Base-by-base conservation (phyloP, 2,113 vertebrate species). In the Oncorhynchus nerka region DNA sequence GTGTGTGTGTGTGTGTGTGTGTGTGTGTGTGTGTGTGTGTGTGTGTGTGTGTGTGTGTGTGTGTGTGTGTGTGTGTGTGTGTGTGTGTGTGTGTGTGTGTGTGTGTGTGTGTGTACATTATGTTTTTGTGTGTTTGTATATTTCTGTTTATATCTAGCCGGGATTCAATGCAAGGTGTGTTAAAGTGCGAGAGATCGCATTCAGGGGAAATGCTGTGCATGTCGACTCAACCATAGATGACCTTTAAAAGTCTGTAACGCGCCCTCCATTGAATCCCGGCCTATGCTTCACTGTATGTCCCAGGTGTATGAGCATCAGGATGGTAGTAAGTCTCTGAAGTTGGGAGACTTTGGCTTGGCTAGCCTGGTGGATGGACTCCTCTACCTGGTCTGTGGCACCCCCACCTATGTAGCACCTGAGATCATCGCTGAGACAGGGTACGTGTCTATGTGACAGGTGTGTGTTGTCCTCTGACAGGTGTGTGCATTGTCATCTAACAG, bases 361-460 rank as follows among this genome's bases (percentile, higher is more conserved):
- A 98, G 97, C 0, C 90, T 98, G 39, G 97, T 97, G 15, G 96
- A 98, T 6, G 98, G 97, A 39, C 96, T 95, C 61, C 92, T 99
- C 20, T 97, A 95, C 69, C 97, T 95, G 1, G 95, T 99, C 68
- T 99, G 98, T 86, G 98, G 98, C 39, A 99, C 97, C 1, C 98
- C 97, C 4, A 99, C 98, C 26, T 99, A 99, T 24, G 98, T 99
- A 84, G 97, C 98, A 81, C 98, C 98, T 69, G 98, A 99, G 89
- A 98, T 99, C 85, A 94, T 99, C 0, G 95, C 97, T 70, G 98
- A 99, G 92, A 95, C 93, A 1, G 98, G 98, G 98, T 99, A 91
- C 59, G 59, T 62, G 2, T 62, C 8, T 13, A 5, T 22, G 59
- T 22, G 7, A 7, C 15, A 57, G 55, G 55, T 15, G 20, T 20